These are phyloP conservation scores for Pampus argenteus DNA, from an alignment of 2,797 vertebrate genomes.

Conservation along the genomic window DNA sequence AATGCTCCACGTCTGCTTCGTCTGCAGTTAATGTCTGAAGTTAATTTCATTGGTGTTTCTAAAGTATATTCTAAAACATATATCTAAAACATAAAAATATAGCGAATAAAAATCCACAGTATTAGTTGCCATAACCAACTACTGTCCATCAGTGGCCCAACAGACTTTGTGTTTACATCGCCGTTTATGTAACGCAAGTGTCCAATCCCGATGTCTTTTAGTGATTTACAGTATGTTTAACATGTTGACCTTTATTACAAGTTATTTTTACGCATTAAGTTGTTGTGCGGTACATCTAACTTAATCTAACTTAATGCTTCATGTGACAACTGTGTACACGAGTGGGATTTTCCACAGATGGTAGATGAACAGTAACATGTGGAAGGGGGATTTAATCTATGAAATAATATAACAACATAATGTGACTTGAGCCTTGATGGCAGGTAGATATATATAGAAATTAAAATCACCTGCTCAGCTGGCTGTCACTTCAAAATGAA, in stretches of 20 bases:
- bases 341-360: not conserved
- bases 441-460: not conserved
- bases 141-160: not conserved
- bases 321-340: not conserved
- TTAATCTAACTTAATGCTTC: not conserved
- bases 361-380: not conserved
- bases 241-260: not conserved
- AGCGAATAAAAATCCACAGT: not conserved
- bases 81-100: too few relatives aligned
- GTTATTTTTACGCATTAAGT: not conserved
- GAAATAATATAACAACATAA: not conserved
- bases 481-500: not conserved
- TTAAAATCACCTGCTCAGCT: not conserved
- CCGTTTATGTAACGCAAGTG: not conserved
- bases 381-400: not conserved
- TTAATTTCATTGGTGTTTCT: not conserved
- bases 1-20: constrained; percentile 25
- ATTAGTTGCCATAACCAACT: not conserved
- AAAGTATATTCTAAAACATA: too few relatives aligned
- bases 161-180: not conserved
- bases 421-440: not conserved
- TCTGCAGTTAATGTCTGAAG: not conserved
- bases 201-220: not conserved
- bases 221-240: not conserved
- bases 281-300: not conserved